These are phyloP conservation scores for Tipula vernalis DNA, from an alignment of 2,888 invertebrate genomes.

Conservation along the genomic window DNA sequence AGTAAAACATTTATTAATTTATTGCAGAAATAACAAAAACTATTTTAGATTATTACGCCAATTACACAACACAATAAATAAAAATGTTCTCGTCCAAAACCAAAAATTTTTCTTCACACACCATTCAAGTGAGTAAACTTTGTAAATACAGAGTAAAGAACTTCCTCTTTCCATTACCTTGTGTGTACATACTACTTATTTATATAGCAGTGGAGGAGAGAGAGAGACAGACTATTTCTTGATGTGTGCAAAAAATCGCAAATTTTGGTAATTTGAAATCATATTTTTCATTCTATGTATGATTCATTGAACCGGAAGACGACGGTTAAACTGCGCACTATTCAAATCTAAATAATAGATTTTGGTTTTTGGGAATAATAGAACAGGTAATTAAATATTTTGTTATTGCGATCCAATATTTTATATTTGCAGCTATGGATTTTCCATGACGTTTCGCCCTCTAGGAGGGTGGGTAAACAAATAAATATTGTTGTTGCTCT, in stretches of 20 bases:
- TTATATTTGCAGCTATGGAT: no score
- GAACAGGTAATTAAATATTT: background rate
- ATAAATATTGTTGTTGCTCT: background rate
- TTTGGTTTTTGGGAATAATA: background rate
- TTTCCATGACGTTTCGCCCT: no score
- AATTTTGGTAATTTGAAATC: background rate
- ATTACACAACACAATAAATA: background rate
- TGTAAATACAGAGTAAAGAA: background rate
- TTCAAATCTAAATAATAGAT: background rate
- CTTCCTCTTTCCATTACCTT: background rate
- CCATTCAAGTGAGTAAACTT: background rate
- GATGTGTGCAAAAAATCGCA: background rate
- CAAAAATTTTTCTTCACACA: background rate
- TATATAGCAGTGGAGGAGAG: no score
- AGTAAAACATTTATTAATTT: background rate
- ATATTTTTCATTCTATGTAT: background rate
- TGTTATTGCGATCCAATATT: no score
- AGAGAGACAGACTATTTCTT: background rate
- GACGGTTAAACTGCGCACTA: background rate
- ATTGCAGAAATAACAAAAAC: background rate
- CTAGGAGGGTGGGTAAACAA: no score
- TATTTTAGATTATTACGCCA: background rate
- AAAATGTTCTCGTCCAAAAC: background rate
- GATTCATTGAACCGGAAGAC: background rate
- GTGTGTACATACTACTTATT: background rate